Evolutionary conservation across 2,113 vertebrate genomes (phyloP).

Genomic region (Micromys minutus): DNA sequence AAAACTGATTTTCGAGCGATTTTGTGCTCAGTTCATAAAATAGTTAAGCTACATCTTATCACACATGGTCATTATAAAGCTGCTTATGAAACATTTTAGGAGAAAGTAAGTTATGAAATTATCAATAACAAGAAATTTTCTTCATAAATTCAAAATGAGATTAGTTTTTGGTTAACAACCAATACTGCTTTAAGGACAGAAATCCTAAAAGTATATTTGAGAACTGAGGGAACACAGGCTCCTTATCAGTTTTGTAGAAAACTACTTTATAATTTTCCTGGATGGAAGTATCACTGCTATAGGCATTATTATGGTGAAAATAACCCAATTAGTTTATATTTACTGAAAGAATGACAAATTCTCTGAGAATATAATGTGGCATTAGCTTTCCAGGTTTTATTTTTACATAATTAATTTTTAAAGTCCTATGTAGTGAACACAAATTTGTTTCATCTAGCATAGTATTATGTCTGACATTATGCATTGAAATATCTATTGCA

Average conservation of each 20-base stretch:
- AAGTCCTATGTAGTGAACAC: neutral
- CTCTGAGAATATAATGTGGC: neutral
- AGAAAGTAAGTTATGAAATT: constrained; percentile 30
- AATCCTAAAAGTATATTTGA: neutral
- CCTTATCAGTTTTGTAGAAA: neutral
- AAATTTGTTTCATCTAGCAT: neutral
- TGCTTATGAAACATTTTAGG: constrained; percentile 15
- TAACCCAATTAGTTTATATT: neutral
- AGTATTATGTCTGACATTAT: neutral
- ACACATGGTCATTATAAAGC: constrained; percentile 4
- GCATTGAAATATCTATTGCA: neutral
- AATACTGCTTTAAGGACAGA: neutral
- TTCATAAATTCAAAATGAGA: neutral
- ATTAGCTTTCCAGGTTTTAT: neutral
- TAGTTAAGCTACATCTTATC: neutral
- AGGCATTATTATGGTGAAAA: neutral
- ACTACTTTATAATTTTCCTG: neutral
- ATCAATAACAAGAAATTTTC: neutral
- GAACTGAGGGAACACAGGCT: neutral
- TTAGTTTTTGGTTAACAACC: neutral
- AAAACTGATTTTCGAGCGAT: constrained; percentile 53
- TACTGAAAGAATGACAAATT: neutral
- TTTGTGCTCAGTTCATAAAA: constrained; percentile 45
- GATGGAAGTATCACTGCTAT: neutral
- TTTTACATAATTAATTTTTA: neutral